Evolutionary conservation across 2,113 vertebrate species (phyloP).

Genomic region (Ursus arctos): DNA sequence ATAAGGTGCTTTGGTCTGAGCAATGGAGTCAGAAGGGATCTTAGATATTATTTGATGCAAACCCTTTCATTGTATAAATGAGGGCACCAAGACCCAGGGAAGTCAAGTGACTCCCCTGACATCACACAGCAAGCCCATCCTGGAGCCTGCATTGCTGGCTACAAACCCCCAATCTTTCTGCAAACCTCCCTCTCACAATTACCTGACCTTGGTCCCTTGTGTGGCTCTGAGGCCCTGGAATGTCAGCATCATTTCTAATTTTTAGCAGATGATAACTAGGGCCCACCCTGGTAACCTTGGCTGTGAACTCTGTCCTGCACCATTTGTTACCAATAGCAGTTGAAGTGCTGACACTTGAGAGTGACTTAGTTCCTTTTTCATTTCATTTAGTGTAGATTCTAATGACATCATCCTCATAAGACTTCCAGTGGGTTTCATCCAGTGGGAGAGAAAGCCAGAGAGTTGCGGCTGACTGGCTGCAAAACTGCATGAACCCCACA

Average conservation of each 20-base stretch:
- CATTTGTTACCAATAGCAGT: not conserved
- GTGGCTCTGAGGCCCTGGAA: not conserved
- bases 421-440: not conserved
- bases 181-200: not conserved
- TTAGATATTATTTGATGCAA: not conserved
- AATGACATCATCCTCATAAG: not conserved
- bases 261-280: not conserved
- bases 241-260: not conserved
- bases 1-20: not conserved
- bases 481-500: not conserved
- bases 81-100: not conserved
- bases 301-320: not conserved
- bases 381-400: not conserved
- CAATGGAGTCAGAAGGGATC: not conserved
- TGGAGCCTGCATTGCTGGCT: not conserved
- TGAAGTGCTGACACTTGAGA: not conserved
- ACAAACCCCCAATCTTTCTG: not conserved
- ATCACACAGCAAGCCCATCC: not conserved
- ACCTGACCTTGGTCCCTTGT: not conserved
- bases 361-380: not conserved
- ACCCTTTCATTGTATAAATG: not conserved
- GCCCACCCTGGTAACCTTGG: not conserved
- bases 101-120: not conserved
- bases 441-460: not conserved
- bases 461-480: not conserved